Base-by-base conservation (phyloP, 2,797 vertebrate genomes). In the Selene dorsalis region DNA sequence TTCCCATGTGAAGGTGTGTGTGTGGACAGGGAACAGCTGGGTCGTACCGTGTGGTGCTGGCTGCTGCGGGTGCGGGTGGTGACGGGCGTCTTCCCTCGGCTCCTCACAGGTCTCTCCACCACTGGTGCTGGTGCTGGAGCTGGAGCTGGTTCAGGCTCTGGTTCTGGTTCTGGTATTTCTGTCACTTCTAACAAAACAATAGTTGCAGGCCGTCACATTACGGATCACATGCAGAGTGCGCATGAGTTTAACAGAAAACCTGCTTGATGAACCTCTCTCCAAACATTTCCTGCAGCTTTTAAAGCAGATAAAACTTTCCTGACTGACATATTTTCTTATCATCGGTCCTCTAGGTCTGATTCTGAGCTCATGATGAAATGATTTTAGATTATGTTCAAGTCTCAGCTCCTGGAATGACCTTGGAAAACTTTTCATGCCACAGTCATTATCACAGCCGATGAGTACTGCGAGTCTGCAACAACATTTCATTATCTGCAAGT, bases 51-150 rank as follows among this genome's bases (percentile, higher is more conserved):
- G 78, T 94, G 95, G 81, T 96, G 94, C 77, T 97, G 96, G 76
- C 85, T 84, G 94, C 93, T 96, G 86, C 93, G 95, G 84, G 95
- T 95, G 74, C 96, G 96, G 75, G 93, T 85, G 26, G 93, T 90
- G 81, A 96, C 83, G 6, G 95, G 91, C 0, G 89, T 91, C 93
- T 96, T 99, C 43, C 90, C 94, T 93, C 94, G 94, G 92, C 95
- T 94, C 89, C 97, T 96, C 77, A 97, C 63, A 1, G 94, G 92
- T 87, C 95, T 95, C 91, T 97, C 97, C 93, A 96, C 95, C 70
- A 95, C 94, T 50, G 97, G 94, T 20, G 93, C 94, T 47, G 94
- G 84, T 75, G 96, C 93, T n/a, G 95, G 90, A 10, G 96, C 93
- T n/a, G 95, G 90, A 10, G 96, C 95, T 28, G 93, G 79, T 68